A percentile compares a stretch with the other conserved stretches of the same genome.
Evolutionary conservation across 2,888 invertebrate species (phyloP).

Genomic region (Pyrgus malvae): DNA sequence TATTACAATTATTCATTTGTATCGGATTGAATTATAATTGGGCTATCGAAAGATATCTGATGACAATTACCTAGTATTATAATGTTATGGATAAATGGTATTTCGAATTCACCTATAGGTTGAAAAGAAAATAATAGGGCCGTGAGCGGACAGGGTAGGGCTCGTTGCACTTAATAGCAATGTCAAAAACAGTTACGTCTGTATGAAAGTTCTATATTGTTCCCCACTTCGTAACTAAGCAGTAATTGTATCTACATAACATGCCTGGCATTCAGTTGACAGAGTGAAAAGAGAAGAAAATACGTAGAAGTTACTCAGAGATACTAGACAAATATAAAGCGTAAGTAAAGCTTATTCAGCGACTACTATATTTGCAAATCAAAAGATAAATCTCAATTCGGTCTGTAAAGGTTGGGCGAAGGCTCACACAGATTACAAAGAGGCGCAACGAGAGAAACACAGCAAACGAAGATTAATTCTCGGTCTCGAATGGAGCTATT

Average conservation of each 20-base stretch:
- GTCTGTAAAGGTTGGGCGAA: constrained; percentile 13
- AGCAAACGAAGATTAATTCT: constrained; percentile 26
- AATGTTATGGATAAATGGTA: not conserved
- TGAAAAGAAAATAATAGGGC: constrained; percentile 22
- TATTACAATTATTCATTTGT: constrained; percentile 29
- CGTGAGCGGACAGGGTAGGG: constrained; percentile 2
- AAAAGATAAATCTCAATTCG: constrained; percentile 26
- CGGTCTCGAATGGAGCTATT: constrained; percentile 40
- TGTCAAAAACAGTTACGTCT: constrained; percentile 19
- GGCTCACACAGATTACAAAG: constrained; percentile 20
- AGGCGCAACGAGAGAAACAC: constrained; percentile 17
- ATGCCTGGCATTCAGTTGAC: not conserved
- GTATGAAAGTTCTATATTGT: not conserved
- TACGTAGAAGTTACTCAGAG: not conserved
- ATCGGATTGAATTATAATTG: constrained; percentile 21
- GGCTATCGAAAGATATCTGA: constrained; percentile 2
- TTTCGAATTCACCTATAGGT: constrained; percentile 1
- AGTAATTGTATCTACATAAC: not conserved
- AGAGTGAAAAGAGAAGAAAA: not conserved
- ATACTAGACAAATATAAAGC: not conserved
- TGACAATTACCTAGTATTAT: not conserved
- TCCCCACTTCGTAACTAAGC: not conserved
- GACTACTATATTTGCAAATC: constrained; percentile 18
- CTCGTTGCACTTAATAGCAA: constrained; percentile 13
- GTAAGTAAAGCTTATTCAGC: constrained; percentile 4